Conservation (phyloP, 2,113 vertebrate species). For the Malurus melanocephalus region DNA sequence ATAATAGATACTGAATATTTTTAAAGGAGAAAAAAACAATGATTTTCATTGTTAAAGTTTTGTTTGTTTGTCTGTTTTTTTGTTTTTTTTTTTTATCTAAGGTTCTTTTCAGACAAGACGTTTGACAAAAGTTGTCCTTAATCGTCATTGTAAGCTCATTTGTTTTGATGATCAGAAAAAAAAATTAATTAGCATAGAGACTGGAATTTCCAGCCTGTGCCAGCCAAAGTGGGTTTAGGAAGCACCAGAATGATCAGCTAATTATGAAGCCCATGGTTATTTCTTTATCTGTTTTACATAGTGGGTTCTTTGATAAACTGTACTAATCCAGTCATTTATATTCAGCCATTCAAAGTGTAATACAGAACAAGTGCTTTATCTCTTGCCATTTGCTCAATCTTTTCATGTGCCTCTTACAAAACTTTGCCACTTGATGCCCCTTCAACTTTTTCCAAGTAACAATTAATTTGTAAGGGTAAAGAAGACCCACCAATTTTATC, state of each 20-base stretch:
- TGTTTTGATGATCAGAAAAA: background rate
- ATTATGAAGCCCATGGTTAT: conserved; percentile 2
- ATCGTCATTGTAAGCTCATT: background rate
- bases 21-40: background rate
- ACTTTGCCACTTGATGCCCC: conserved; percentile 7
- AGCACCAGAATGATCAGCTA: background rate
- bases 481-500: conserved; percentile 26
- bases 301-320: background rate
- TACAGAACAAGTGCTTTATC: background rate
- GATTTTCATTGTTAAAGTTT: background rate
- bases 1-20: background rate
- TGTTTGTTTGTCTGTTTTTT: background rate
- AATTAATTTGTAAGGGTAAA: conserved; percentile 18
- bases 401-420: conserved; percentile 2
- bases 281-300: conserved; percentile 9
- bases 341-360: conserved; percentile 27
- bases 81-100: background rate
- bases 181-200: background rate
- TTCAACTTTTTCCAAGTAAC: background rate
- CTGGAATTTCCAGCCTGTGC: background rate
- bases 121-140: background rate
- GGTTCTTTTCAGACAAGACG: background rate
- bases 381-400: conserved; percentile 25
- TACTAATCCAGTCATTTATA: conserved; percentile 35
- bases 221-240: background rate